These are phyloP conservation scores for Cichladusa arquata DNA, from an alignment of 2,113 vertebrate species.

Conservation along the genomic window DNA sequence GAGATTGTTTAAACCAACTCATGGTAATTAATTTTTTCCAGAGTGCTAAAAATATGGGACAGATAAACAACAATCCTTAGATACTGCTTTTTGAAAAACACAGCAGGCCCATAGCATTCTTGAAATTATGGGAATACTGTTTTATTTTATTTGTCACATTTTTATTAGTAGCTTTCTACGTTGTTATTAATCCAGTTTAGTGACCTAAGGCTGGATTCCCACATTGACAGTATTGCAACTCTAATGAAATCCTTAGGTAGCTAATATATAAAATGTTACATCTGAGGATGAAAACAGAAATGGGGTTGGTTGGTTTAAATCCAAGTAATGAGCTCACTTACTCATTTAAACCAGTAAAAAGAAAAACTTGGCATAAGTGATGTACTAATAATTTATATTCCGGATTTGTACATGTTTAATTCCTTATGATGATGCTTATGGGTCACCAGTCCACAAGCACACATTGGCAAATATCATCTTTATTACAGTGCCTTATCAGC, in stretches of 20 bases:
- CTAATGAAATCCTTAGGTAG: background rate
- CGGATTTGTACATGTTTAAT: background rate
- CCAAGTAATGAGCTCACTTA: background rate
- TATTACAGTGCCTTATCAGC: background rate
- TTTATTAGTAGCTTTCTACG: conserved; percentile 6
- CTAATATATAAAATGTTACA: background rate
- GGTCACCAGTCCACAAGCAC: background rate
- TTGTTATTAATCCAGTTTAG: conserved; percentile 2
- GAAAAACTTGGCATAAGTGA: background rate
- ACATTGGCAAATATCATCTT: background rate
- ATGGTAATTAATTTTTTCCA: background rate
- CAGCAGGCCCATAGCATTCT: background rate
- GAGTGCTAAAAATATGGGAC: background rate
- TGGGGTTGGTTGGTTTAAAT: background rate
- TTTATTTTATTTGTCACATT: conserved; percentile 12
- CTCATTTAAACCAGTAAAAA: background rate
- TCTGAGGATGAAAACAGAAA: background rate
- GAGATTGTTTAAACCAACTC: conserved; percentile 53
- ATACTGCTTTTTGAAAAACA: background rate
- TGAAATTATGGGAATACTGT: background rate
- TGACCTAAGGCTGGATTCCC: conserved; percentile 4
- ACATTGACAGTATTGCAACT: background rate
- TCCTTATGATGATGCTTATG: background rate
- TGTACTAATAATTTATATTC: background rate
- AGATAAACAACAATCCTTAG: conserved; percentile 1